Conservation (phyloP, 2,888 invertebrate genomes). For the Eumerus sabulonum region DNA sequence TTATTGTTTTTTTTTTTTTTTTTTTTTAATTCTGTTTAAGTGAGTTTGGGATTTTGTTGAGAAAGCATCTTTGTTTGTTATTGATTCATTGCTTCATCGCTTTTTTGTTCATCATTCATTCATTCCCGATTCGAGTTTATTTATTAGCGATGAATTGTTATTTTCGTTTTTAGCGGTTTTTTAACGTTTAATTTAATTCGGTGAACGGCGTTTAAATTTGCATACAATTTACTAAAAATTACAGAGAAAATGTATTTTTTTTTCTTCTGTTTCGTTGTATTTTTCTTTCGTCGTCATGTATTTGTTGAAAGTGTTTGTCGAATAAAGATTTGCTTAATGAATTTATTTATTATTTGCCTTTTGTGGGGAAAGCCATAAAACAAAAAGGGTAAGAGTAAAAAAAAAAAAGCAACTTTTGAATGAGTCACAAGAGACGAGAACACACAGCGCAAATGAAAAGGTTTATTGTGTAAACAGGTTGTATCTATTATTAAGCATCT, state of each 20-base stretch:
- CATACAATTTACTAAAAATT: constrained; percentile 28
- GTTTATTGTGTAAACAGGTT: constrained; percentile 47
- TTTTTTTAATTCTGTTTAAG: too few relatives aligned
- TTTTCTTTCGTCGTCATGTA: constrained; percentile 16
- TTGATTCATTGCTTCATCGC: constrained; percentile 54
- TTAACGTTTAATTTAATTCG: too few relatives aligned
- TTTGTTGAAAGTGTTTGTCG: constrained; percentile 40
- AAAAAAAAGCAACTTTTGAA: not conserved
- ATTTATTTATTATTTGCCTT: constrained; percentile 40
- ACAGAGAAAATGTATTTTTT: constrained; percentile 20
- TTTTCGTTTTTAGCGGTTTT: not conserved
- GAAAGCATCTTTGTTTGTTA: constrained; percentile 48
- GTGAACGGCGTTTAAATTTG: constrained; percentile 17
- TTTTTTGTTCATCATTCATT: constrained; percentile 12
- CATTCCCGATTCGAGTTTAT: constrained; percentile 45
- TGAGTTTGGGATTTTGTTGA: constrained; percentile 13
- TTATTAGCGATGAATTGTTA: constrained; percentile 23
- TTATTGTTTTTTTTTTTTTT: too few relatives aligned
- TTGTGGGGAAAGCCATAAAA: constrained; percentile 67
- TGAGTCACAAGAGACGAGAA: constrained; percentile 46
- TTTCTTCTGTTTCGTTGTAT: too few relatives aligned
- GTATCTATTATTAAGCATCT: constrained; percentile 28
- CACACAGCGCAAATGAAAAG: constrained; percentile 1
- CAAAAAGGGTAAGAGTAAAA: constrained; percentile 28
- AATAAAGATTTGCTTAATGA: constrained; percentile 32